Percentiles rank a stretch among this genome's conserved stretches.
These are phyloP conservation scores for Thymallus thymallus DNA, from an alignment of 2,113 vertebrate genomes.

Conservation along the genomic window DNA sequence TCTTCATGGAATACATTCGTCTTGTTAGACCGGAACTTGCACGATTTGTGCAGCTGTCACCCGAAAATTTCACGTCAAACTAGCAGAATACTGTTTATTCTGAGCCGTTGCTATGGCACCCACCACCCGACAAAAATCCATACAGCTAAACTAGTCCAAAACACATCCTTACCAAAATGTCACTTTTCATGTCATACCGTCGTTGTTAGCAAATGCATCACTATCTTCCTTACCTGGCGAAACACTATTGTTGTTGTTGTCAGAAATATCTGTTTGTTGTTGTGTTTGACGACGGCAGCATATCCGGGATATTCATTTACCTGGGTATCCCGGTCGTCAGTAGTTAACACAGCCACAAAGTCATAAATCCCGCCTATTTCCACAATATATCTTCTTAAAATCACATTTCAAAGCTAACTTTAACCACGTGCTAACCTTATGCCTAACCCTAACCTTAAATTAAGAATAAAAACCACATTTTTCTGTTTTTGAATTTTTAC, in stretches of 20 bases:
- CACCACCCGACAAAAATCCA: slow-evolving; percentile 73
- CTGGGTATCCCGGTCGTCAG: too few species aligned
- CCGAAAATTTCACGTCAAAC: slow-evolving; percentile 47
- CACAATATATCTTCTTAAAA: too few species aligned
- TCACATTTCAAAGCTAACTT: too few species aligned
- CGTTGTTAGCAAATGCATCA: slow-evolving; percentile 36
- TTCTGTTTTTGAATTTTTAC: too few species aligned
- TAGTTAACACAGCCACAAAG: too few species aligned
- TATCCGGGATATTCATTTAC: slow-evolving; percentile 74
- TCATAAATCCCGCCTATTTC: too few species aligned
- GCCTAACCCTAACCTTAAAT: too few species aligned
- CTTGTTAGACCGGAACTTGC: slow-evolving; percentile 19
- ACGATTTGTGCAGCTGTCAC: slow-evolving; percentile 54
- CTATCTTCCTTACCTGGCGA: slow-evolving; percentile 65
- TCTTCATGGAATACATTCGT: too few species aligned
- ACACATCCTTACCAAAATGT: slow-evolving; percentile 25
- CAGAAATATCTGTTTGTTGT: slow-evolving; percentile 72
- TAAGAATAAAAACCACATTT: too few species aligned
- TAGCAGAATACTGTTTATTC: slow-evolving; percentile 58
- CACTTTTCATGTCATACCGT: slow-evolving; percentile 8
- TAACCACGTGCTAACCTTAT: too few species aligned
- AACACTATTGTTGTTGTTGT: slow-evolving; percentile 56
- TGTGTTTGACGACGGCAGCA: slow-evolving; percentile 76
- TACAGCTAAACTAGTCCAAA: slow-evolving; percentile 58
- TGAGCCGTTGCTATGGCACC: slow-evolving; percentile 76